Base-by-base conservation (phyloP, 2,888 invertebrate genomes). In the Cyaniris semiargus region DNA sequence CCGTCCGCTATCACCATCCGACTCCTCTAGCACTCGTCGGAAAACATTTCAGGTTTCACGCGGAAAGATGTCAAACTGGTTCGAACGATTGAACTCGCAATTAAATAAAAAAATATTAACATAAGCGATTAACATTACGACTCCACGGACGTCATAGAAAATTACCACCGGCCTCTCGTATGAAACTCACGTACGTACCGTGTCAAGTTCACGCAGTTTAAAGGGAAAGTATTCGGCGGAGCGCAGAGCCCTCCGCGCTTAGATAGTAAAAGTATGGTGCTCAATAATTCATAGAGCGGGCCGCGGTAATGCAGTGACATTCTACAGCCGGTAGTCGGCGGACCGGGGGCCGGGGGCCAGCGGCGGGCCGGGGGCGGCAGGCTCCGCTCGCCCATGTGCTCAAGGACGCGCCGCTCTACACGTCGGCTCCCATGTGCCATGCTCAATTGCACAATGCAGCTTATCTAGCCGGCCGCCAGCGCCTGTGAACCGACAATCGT, bases 151-250 rank as follows among this genome's bases (percentile, higher is more conserved):
- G 74, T 74, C 74, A 74, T 74, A 74, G 53, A 48, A 74, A 74
- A 74, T 53, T 53, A 74, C 53, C 74, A 48, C 74, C 23, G 13
- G 15, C 38, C n/a, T 23, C 21, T 38, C 23, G 44, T 15, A 34
- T 18, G 27, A 18, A 23, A 27, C 10, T 18, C 27, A 70, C 18
- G 15, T 70, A 34, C 70, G 31, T 34, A 70, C 34, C 7, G 71
- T 76, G 34, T 27, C 53, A 70, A 53, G 34, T 21, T 79, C 85
- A 85, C 84, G 87, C 86, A 71, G 13, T 10, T 23, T 84, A 90
- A 88, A 92, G 91, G 90, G 93, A 94, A 94, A 93, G 93, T 91
- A 87, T 83, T 86, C 89, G 84, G 82, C 87, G 84, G 87, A 89
- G 82, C 90, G 88, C 86, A 82, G 82, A 84, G 84, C 85, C 86